Percentiles rank a stretch among this genome's conserved stretches.
These are phyloP conservation scores for Nannospalax galili DNA, from an alignment of 2,113 vertebrate genomes.

Conservation along the genomic window DNA sequence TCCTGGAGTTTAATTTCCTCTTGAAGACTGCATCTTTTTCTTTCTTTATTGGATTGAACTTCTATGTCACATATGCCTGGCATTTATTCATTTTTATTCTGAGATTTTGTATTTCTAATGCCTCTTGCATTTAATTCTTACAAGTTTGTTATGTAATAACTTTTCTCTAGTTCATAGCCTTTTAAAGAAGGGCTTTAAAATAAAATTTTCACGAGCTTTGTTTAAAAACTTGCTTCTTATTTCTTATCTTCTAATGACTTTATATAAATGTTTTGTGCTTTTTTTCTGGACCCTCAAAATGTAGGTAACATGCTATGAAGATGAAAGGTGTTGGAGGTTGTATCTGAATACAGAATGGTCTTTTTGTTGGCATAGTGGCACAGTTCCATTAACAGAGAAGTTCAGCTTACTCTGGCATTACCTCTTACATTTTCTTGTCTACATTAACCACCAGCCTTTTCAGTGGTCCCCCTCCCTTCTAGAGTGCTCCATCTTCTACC, in stretches of 20 bases:
- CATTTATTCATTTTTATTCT: neutral
- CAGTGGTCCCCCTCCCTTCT: neutral
- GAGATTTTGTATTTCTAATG: constrained; percentile 34
- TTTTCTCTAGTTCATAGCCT: neutral
- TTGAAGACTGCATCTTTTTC: neutral
- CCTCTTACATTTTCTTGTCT: neutral
- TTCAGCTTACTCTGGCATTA: too few relatives aligned
- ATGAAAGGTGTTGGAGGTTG: neutral
- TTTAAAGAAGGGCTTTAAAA: neutral
- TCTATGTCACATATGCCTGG: neutral
- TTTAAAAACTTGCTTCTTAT: neutral
- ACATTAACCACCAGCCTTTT: neutral
- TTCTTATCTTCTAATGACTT: neutral
- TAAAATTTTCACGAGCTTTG: neutral
- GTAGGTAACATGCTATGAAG: neutral
- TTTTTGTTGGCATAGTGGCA: too few relatives aligned
- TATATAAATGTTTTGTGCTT: neutral
- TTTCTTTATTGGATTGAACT: constrained; percentile 14
- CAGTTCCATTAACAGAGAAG: too few relatives aligned
- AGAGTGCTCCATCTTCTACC: neutral
- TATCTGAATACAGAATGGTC: neutral
- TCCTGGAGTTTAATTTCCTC: constrained; percentile 10
- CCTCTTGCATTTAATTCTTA: neutral
- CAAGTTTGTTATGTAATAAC: neutral
- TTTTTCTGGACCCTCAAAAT: neutral